Conservation (phyloP, 1,140 invertebrate species). For the Zophobas morio region DNA sequence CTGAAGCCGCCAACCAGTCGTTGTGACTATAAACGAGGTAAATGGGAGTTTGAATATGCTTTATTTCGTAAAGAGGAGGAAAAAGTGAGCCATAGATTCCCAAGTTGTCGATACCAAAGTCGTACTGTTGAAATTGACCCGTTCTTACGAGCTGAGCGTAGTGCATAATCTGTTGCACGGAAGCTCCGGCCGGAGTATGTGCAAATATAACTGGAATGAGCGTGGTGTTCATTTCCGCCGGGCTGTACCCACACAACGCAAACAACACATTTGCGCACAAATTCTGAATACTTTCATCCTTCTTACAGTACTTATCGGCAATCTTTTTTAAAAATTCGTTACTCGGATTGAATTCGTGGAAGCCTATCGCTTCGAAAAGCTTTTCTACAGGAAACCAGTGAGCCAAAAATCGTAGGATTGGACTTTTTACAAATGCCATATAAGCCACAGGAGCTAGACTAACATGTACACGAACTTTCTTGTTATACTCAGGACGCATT, state of each 20-base stretch:
- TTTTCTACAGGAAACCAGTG: constrained; percentile 39
- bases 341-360: neutral
- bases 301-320: neutral
- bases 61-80: constrained; percentile 73
- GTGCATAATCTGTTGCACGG: constrained; percentile 66
- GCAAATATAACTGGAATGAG: constrained; percentile 77
- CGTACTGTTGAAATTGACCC: constrained; percentile 74
- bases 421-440: constrained; percentile 68
- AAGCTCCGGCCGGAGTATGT: constrained; percentile 69
- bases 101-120: constrained; percentile 69
- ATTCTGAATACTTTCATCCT: neutral
- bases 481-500: constrained; percentile 70
- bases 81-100: constrained; percentile 33
- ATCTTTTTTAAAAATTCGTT: neutral
- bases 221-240: constrained; percentile 69
- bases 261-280: too few species aligned
- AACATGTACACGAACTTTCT: constrained; percentile 71
- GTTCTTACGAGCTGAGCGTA: constrained; percentile 78
- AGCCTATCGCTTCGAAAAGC: neutral
- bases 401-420: constrained; percentile 65
- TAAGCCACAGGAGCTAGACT: constrained; percentile 75
- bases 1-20: constrained; percentile 70
- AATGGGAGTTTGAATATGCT: constrained; percentile 71
- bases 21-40: constrained; percentile 71
- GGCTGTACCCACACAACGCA: neutral